These are phyloP conservation scores for Elegia similella DNA, from an alignment of 2,888 invertebrate genomes.

Conservation along the genomic window DNA sequence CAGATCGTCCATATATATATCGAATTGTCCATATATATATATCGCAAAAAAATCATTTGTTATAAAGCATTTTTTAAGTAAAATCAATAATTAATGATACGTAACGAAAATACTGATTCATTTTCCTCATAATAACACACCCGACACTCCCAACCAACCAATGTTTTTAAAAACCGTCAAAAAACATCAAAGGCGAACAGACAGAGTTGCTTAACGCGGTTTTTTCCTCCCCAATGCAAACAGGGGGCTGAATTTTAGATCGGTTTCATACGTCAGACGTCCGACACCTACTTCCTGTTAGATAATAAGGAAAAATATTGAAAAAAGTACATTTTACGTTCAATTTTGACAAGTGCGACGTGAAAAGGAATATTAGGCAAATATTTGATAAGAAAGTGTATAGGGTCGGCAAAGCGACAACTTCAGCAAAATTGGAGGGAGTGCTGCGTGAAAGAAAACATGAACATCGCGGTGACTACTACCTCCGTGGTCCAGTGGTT, in stretches of 20 bases:
- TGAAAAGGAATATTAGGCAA: not conserved
- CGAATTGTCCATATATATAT: too few relatives aligned
- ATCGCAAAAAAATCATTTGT: too few relatives aligned
- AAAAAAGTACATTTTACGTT: not conserved
- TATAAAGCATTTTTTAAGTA: too few relatives aligned
- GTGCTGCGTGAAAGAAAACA: too few relatives aligned
- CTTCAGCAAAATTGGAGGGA: too few relatives aligned
- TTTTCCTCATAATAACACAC: not conserved
- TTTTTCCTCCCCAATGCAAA: conserved; percentile 9
- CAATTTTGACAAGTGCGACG: conserved; percentile 6
- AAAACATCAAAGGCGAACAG: not conserved
- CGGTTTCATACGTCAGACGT: not conserved
- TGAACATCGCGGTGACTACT: too few relatives aligned
- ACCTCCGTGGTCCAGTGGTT: too few relatives aligned
- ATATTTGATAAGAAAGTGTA: not conserved
- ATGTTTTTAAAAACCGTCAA: conserved; percentile 3
- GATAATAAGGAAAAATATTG: conserved; percentile 10
- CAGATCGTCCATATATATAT: too few relatives aligned
- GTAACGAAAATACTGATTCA: not conserved
- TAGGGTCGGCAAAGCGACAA: too few relatives aligned
- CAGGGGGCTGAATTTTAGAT: conserved; percentile 3
- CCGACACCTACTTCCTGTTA: conserved; percentile 7
- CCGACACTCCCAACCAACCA: not conserved
- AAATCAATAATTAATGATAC: too few relatives aligned
- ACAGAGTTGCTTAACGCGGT: not conserved